Percentiles rank a stretch among this genome's conserved stretches.
Evolutionary conservation across 2,797 vertebrate species (phyloP).

Genomic region (Sebastes flavidus): DNA sequence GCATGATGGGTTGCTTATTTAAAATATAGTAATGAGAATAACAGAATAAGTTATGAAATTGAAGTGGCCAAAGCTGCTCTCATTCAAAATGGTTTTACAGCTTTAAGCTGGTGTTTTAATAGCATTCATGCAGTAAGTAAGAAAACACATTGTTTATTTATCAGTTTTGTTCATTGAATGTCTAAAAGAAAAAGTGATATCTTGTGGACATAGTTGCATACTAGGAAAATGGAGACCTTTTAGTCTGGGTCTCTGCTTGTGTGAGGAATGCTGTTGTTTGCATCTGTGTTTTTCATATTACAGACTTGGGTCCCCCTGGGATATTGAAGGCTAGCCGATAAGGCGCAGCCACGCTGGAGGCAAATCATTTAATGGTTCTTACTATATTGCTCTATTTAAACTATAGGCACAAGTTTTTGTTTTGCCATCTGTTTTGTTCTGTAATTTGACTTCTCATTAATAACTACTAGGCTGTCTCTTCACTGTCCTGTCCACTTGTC

Average conservation of each 20-base stretch:
- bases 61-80: constrained; percentile 31
- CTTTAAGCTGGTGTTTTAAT: constrained; percentile 6
- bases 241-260: constrained; percentile 75
- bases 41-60: neutral
- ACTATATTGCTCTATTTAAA: constrained; percentile 85
- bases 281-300: constrained; percentile 90
- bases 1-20: constrained; percentile 36
- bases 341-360: constrained; percentile 87
- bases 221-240: constrained; percentile 59
- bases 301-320: constrained; percentile 89
- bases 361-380: constrained; percentile 88
- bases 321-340: constrained; percentile 90
- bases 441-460: constrained; percentile 56
- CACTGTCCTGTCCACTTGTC: constrained; percentile 42
- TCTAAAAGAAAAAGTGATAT: constrained; percentile 19
- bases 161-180: neutral
- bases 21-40: neutral
- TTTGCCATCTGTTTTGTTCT: constrained; percentile 69
- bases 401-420: constrained; percentile 78
- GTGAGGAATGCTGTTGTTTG: constrained; percentile 89
- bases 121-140: neutral
- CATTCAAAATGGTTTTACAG: neutral
- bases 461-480: constrained; percentile 56
- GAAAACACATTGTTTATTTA: constrained; percentile 9
- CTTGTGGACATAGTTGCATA: constrained; percentile 32